Evolutionary conservation across 2,113 vertebrate species (phyloP), one percentile per base, ranked within the genome.

Genomic region (Phalacrocorax pelagicus): DNA sequence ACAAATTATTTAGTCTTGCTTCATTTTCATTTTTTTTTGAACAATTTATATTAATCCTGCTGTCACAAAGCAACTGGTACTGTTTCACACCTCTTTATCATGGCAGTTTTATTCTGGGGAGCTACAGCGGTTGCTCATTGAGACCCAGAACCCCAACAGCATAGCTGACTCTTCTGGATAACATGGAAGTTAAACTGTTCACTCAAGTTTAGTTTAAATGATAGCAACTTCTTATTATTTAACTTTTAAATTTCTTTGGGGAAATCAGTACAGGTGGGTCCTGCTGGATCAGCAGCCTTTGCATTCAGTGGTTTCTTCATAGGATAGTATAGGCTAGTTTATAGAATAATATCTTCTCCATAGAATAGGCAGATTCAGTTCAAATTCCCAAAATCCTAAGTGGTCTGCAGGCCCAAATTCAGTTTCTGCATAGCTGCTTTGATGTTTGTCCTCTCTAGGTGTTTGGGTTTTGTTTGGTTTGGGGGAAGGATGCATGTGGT

Each of bases 1-100:
- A 0, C 38, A 78, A 93, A 87, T 26, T 42, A 83, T 38, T 91
- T 95, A 69, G 30, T 66, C 63, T 69, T 70, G 78, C 63, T 95
- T 82, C 19, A 8, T 20, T 90, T 86, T 54, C 34, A 51, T 54
- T 84, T 38, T 38, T 80, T 74, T 88, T 77, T 32, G 58, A 85
- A 74, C 40, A 29, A 66, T 91, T 91, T 92, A 57, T 47, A n/a
- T 94, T 71, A 91, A 89, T 18, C 63, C 62, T 72, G 75, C 91
- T 87, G 67, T 91, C 94, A 82, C 67, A 86, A 69, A 92, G 40
- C 81, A 80, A 92, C 73, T 67, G 83, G 57, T 75, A 46, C 34
- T 54, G 47, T 67, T 97, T 87, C 78, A 51, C 92, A 95, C 49
- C 54, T 89, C 82, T 87, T 92, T 94, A 49, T 70, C 49, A 2